These are phyloP conservation scores for Ciconia boyciana DNA, from an alignment of 2,113 vertebrate genomes.

Conservation along the genomic window DNA sequence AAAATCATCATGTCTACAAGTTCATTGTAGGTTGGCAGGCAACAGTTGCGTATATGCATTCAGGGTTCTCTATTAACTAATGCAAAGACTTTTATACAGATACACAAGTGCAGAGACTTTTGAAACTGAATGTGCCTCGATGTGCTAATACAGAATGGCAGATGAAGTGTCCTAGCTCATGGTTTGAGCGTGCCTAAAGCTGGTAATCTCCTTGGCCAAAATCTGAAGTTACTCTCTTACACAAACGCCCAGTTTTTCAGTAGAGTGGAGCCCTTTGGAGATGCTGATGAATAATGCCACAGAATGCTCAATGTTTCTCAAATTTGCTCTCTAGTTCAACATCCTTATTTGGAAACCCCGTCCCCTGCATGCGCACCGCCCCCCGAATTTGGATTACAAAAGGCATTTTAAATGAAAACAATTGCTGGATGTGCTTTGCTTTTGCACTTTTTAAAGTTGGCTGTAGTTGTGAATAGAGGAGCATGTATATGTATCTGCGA, in stretches of 20 bases:
- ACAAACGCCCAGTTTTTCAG: background rate
- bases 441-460: background rate
- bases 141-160: background rate
- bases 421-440: conserved; percentile 44
- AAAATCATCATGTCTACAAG: conserved; percentile 56
- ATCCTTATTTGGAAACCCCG: conserved; percentile 6
- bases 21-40: conserved; percentile 42
- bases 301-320: background rate
- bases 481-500: background rate
- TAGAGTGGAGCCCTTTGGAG: background rate
- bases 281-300: background rate
- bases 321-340: background rate
- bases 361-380: background rate
- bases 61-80: conserved; percentile 33
- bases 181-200: background rate
- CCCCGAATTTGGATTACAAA: background rate
- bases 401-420: conserved; percentile 29
- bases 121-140: background rate
- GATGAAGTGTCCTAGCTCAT: background rate
- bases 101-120: background rate
- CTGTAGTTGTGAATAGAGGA: background rate
- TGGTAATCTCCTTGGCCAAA: background rate
- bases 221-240: background rate
- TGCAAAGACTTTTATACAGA: background rate
- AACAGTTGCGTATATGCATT: background rate